A percentile compares a stretch with the other conserved stretches of the same genome.
These are phyloP conservation scores for Lathamus discolor DNA, from an alignment of 2,113 vertebrate species.

Conservation along the genomic window DNA sequence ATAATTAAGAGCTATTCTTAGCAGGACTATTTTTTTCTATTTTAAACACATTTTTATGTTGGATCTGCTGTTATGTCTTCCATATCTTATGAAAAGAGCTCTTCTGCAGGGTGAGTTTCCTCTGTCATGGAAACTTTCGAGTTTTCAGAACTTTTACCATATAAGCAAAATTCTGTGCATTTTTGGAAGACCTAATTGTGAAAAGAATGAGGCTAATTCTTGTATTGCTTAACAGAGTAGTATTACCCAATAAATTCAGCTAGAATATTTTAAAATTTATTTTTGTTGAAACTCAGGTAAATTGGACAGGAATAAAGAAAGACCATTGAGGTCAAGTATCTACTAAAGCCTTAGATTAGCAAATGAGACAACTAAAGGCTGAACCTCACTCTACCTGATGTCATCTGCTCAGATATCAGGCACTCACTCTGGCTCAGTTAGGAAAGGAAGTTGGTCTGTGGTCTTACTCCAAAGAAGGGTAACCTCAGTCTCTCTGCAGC, in stretches of 20 bases:
- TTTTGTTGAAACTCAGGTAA: not conserved
- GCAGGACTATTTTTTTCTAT: not conserved
- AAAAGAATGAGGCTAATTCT: not conserved
- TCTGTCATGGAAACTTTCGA: not conserved
- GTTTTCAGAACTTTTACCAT: not conserved
- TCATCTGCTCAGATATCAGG: not conserved
- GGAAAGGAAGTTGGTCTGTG: not conserved
- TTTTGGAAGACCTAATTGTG: not conserved
- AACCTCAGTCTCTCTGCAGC: not conserved
- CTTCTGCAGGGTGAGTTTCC: not conserved
- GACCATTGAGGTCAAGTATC: not conserved
- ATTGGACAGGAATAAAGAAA: not conserved
- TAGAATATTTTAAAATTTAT: not conserved
- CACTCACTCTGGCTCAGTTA: not conserved
- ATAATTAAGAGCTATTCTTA: conserved; percentile 21
- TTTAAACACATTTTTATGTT: conserved; percentile 1
- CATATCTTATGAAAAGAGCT: not conserved
- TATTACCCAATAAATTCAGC: not conserved
- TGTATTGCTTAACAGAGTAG: not conserved
- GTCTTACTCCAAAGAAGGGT: not conserved
- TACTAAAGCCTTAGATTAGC: not conserved
- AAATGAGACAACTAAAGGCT: not conserved
- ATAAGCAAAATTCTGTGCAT: not conserved
- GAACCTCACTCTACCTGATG: not conserved
- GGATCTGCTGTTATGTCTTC: not conserved